phyloP scores from a whole-genome alignment of 2,113 vertebrate species.

The Alces alces region DNA sequence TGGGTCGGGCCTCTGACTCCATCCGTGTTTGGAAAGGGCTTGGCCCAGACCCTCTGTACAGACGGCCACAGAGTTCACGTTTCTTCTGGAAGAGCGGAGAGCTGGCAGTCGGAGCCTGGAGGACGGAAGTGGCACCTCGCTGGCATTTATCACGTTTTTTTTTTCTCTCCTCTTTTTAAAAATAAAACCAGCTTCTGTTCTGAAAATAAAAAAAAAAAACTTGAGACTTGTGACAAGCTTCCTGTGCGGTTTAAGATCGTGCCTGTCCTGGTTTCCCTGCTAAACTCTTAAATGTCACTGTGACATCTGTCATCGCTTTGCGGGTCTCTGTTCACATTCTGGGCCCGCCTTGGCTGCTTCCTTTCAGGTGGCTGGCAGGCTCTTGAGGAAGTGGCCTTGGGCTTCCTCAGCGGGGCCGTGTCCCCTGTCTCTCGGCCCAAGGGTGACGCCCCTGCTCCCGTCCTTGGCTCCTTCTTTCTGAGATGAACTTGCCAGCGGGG shows the following conservation, averaged over 20 bases:
- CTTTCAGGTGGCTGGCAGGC: neutral
- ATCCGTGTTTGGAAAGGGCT: neutral
- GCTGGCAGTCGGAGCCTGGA: neutral
- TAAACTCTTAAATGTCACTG: conserved; percentile 47
- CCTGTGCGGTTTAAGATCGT: conserved; percentile 44
- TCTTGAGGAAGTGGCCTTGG: neutral
- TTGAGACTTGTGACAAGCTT: conserved; percentile 76
- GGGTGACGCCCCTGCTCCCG: neutral
- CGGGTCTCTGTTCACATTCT: neutral
- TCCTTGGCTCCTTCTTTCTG: neutral
- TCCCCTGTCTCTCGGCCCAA: neutral
- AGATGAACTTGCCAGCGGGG: neutral
- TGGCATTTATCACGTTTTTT: conserved; percentile 70
- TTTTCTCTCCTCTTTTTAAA: conserved; percentile 56
- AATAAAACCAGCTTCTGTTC: conserved; percentile 79
- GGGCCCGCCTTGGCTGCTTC: neutral
- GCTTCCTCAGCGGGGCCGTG: neutral
- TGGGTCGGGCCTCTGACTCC: neutral
- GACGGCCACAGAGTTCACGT: neutral
- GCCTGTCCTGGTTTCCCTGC: conserved; percentile 50
- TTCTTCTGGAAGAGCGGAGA: neutral
- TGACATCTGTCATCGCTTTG: neutral
- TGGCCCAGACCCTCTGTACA: neutral
- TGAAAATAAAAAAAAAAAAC: conserved; percentile 82
- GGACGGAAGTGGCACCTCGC: conserved; percentile 69